These are phyloP conservation scores for Eurystomus gularis DNA, from an alignment of 2,113 vertebrate species.

Conservation along the genomic window DNA sequence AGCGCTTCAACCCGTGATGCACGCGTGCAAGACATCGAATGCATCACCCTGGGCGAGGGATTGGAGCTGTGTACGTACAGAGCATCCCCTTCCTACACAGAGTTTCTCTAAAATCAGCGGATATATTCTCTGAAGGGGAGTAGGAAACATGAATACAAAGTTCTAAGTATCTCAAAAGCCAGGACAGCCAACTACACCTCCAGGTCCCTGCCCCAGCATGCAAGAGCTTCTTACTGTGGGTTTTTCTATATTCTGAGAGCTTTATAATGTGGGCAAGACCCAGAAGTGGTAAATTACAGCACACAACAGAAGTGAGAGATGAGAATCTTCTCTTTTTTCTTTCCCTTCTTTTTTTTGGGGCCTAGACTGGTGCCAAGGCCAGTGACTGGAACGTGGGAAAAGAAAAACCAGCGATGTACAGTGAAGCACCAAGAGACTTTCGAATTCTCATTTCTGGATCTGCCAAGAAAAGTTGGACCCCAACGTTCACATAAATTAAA, in stretches of 20 bases:
- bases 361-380: not conserved
- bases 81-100: not conserved
- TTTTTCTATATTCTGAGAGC: not conserved
- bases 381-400: not conserved
- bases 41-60: not conserved
- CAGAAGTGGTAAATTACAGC: not conserved
- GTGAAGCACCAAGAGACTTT: not conserved
- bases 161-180: not conserved
- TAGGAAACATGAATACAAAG: not conserved
- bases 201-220: not conserved
- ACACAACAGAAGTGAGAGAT: not conserved
- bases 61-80: not conserved
- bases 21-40: not conserved
- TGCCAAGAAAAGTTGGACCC: not conserved
- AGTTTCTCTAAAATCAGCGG: not conserved
- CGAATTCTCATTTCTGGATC: not conserved
- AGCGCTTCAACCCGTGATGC: fast-evolving
- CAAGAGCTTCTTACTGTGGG: not conserved
- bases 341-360: not conserved
- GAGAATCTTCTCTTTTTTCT: not conserved
- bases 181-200: not conserved
- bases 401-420: not conserved
- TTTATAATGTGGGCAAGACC: not conserved
- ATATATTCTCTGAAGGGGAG: too few relatives aligned
- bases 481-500: not conserved